A percentile compares a stretch with the other conserved stretches of the same genome.
Conservation (phyloP, 2,888 invertebrate genomes). For the Cactoblastis cactorum region DNA sequence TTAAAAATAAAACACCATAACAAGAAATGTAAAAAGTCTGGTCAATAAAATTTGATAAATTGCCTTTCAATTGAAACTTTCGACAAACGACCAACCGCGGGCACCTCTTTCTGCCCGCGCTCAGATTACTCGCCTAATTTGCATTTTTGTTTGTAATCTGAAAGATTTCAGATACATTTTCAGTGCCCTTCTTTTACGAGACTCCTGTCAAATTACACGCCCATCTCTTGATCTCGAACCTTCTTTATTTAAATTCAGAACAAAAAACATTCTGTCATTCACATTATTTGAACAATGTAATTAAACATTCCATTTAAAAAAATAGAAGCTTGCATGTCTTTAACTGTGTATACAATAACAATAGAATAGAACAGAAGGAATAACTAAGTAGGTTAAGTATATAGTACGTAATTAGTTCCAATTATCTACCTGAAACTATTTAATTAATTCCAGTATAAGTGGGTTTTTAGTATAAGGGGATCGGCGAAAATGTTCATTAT, state of each 20-base stretch:
- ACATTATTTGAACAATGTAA: constrained; percentile 22
- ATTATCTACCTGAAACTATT: no score
- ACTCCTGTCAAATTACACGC: constrained; percentile 17
- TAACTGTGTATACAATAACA: no score
- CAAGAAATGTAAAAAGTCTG: no score
- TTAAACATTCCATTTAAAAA: constrained; percentile 17
- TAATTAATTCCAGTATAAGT: no score
- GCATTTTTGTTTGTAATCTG: constrained; percentile 13
- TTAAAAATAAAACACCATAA: no score
- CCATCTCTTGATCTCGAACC: constrained; percentile 20
- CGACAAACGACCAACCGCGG: constrained; percentile 1
- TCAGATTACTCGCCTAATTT: constrained; percentile 8
- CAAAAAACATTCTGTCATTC: constrained; percentile 14
- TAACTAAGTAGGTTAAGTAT: no score
- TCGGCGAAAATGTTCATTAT: no score
- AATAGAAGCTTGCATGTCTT: constrained; percentile 7
- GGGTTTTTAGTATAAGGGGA: no score
- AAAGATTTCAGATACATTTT: constrained; percentile 16
- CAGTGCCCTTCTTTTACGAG: constrained; percentile 17
- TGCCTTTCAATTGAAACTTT: constrained; percentile 2
- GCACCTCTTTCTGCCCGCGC: constrained; percentile 1
- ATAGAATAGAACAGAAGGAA: no score
- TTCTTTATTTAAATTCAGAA: background rate
- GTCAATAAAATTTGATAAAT: constrained; percentile 11
- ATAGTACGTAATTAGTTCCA: no score